phyloP scores from a whole-genome alignment of 1,140 invertebrate genomes.

The Meloidogyne chitwoodi region DNA sequence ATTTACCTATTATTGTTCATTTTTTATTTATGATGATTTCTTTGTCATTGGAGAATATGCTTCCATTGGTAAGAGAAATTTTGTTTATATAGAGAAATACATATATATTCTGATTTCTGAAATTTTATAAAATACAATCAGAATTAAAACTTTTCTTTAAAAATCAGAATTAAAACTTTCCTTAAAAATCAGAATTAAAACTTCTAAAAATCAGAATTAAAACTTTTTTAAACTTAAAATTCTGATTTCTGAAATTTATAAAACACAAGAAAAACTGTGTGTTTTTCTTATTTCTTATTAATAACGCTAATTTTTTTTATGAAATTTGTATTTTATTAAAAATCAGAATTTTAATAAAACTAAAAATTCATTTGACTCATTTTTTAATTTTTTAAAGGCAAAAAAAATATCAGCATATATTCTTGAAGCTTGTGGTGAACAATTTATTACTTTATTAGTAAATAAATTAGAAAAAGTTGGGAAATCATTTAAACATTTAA shows the following conservation, averaged over 20 bases:
- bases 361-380: too few relatives aligned
- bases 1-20: slow-evolving; percentile 91
- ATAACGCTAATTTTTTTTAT: too few relatives aligned
- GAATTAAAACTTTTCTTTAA: not conserved
- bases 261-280: too few relatives aligned
- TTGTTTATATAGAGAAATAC: not conserved
- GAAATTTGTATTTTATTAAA: too few relatives aligned
- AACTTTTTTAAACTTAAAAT: too few relatives aligned
- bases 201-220: too few relatives aligned
- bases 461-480: slow-evolving; percentile 69
- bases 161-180: too few relatives aligned
- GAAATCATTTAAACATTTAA: slow-evolving; percentile 44
- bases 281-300: too few relatives aligned
- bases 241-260: too few relatives aligned
- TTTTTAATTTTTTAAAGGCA: slow-evolving; percentile 72
- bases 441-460: slow-evolving; percentile 91
- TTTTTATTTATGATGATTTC: slow-evolving; percentile 93
- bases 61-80: slow-evolving; percentile 72
- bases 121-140: not conserved
- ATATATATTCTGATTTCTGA: too few relatives aligned
- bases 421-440: slow-evolving; percentile 79
- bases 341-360: too few relatives aligned
- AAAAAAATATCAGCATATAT: slow-evolving; percentile 89
- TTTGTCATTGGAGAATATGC: slow-evolving; percentile 83
- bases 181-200: too few relatives aligned